phyloP scores from a whole-genome alignment of 2,797 vertebrate genomes.

The Dermochelys coriacea region DNA sequence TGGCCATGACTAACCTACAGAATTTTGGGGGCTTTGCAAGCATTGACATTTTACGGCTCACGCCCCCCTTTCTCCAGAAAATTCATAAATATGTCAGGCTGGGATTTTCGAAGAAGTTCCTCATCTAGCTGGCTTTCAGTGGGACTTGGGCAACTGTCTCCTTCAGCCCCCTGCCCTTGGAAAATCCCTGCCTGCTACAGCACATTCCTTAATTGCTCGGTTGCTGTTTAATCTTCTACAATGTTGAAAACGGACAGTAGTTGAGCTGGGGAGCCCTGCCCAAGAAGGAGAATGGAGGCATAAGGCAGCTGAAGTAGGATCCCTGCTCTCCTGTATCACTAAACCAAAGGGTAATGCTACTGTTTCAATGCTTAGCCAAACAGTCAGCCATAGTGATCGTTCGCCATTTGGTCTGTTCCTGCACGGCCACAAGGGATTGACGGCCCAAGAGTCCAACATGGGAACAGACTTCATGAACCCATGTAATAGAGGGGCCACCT shows the following conservation, averaged over 20 bases:
- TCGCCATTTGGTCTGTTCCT: too few species aligned
- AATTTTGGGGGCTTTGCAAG: background rate
- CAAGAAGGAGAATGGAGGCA: background rate
- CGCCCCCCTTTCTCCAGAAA: background rate
- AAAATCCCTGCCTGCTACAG: background rate
- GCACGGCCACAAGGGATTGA: too few species aligned
- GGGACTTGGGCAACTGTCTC: background rate
- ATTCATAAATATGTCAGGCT: background rate
- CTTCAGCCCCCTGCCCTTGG: background rate
- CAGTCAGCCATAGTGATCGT: too few species aligned
- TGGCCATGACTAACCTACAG: background rate
- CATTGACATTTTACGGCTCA: background rate
- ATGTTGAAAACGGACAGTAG: background rate
- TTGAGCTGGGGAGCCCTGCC: background rate
- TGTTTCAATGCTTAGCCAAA: background rate
- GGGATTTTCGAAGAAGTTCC: background rate
- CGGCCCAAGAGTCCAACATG: too few species aligned
- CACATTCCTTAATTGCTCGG: background rate
- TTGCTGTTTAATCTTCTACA: background rate
- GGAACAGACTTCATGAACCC: too few species aligned
- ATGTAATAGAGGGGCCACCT: too few species aligned
- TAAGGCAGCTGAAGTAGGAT: background rate
- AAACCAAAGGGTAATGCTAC: background rate
- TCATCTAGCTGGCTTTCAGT: rapidly evolving
- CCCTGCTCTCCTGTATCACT: background rate